Base-by-base conservation (phyloP, 2,888 invertebrate species). In the Schrankia costaestrigalis region DNA sequence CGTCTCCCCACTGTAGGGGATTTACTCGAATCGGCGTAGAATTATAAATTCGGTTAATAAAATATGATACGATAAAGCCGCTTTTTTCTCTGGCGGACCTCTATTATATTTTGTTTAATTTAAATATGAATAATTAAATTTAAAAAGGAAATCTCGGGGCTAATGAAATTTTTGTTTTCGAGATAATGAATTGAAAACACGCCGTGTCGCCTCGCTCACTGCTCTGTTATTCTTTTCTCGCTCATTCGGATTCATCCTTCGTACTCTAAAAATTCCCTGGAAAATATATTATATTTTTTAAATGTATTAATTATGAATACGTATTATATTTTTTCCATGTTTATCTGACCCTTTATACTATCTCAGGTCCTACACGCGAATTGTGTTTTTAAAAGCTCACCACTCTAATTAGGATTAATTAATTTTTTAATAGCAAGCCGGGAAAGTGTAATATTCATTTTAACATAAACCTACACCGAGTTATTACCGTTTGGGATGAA, bases 121-220 rank as follows among this genome's bases (percentile, higher is more conserved):
- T 85, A 86, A 86, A 86, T 85, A 85, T 86, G 85, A 85, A 86
- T 87, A 86, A 86, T 86, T 87, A 83, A 85, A 82, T 84, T 81
- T 79, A 81, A 84, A 85, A 84, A 82, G 79, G 84, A 83, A 85
- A 84, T 83, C 85, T 82, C 78, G 66, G 78, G 70, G 79, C 80
- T 86, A 86, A 86, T 86, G 85, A 85, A 85, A 81, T 85, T 85
- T 85, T 84, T 87, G 86, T 87, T 86, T 87, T 86, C 67, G 81
- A 83, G 85, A 85, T 87, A 87, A 87, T 87, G 85, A 87, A 87
- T 87, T 86, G 85, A 86, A 87, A 87, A 87, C 87, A 86, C 79
- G 74, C 65, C 70, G 68, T 72, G 70, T 76, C 75, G 73, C 75
- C 66, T 25, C 56, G 68, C 67, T 46, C 48, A 26, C 41, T 39